Evolutionary conservation across 2,797 vertebrate genomes (phyloP).

Genomic region (Orientallactaga sibirica): DNA sequence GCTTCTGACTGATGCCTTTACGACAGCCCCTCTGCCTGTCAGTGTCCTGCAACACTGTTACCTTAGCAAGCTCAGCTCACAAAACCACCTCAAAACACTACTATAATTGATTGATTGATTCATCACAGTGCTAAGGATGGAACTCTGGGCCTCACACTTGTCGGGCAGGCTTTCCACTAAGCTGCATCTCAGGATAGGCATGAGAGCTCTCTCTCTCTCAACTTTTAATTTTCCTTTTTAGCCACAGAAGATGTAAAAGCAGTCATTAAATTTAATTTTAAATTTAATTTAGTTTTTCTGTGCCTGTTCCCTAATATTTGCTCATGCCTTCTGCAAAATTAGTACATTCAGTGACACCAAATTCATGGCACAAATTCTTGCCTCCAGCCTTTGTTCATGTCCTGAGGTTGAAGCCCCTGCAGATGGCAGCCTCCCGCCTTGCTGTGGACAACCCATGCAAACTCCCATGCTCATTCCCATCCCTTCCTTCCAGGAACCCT

Average conservation of each 20-base stretch:
- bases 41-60: neutral
- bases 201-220: neutral
- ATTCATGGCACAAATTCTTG: neutral
- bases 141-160: neutral
- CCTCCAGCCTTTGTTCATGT: neutral
- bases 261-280: neutral
- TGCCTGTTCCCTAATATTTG: neutral
- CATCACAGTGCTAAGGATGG: neutral
- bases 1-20: neutral
- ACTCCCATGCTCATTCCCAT: neutral
- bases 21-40: neutral
- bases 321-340: neutral
- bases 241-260: constrained; percentile 40
- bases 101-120: neutral
- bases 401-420: neutral
- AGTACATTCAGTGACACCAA: neutral
- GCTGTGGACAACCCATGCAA: neutral
- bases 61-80: neutral
- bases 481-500: neutral
- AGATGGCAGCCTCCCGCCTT: neutral
- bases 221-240: neutral
- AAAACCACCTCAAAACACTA: neutral
- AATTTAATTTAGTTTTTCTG: neutral
- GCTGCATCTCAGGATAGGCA: neutral
- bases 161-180: neutral